phyloP scores from a whole-genome alignment of 2,113 vertebrate species.

The Megalops atlanticus region DNA sequence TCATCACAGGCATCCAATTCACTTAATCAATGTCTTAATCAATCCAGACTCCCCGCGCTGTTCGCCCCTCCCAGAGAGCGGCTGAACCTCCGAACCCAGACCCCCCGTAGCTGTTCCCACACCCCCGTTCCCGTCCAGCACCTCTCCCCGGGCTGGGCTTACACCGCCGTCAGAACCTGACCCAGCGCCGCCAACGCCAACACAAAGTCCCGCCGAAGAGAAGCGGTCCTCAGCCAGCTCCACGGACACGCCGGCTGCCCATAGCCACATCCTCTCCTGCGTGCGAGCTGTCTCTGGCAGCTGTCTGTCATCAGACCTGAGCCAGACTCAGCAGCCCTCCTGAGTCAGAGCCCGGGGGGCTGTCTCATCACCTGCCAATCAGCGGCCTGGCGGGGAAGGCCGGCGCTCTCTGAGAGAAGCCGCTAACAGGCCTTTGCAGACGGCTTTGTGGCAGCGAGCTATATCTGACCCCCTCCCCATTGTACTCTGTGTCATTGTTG shows the following conservation, averaged over 20 bases:
- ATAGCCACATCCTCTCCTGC: no score
- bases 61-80: constrained; percentile 13
- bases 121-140: not conserved
- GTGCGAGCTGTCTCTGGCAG: not conserved
- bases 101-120: not conserved
- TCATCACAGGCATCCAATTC: constrained; percentile 35
- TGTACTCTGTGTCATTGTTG: constrained; percentile 16
- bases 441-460: not conserved
- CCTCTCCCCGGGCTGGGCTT: not conserved
- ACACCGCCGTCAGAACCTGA: not conserved
- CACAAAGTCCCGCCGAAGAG: not conserved
- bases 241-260: no score
- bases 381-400: not conserved
- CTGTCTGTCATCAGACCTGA: not conserved
- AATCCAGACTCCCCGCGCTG: constrained; percentile 11
- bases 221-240: not conserved
- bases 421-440: not conserved
- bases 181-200: not conserved
- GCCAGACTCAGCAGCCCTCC: no score
- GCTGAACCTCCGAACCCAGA: not conserved
- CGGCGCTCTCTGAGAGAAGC: not conserved
- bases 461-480: constrained; percentile 21
- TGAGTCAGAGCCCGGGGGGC: no score
- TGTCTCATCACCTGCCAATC: not conserved
- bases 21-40: constrained; percentile 42